A percentile compares a stretch with the other conserved stretches of the same genome.
phyloP scores from a whole-genome alignment of 1,140 invertebrate genomes.

The Eumeta japonica region DNA sequence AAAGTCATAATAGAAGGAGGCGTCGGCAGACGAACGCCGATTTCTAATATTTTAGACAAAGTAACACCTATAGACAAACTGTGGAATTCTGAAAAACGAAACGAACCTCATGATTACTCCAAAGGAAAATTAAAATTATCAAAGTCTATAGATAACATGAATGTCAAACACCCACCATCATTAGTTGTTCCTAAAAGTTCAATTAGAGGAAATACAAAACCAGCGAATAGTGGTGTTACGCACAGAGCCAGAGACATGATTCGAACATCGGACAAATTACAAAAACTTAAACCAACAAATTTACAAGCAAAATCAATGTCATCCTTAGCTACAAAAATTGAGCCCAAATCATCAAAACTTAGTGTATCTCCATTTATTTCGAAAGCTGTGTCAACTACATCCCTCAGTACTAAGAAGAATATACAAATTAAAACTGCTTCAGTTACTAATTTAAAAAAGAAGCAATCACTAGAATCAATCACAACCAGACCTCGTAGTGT shows the following conservation, averaged over 20 bases:
- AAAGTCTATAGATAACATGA: constrained; percentile 11
- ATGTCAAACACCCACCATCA: too few species aligned
- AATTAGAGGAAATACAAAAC: constrained; percentile 11
- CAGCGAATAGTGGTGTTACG: constrained; percentile 12
- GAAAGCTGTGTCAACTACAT: constrained; percentile 37
- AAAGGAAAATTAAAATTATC: constrained; percentile 30
- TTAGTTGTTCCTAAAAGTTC: constrained; percentile 8
- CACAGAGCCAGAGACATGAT: constrained; percentile 49
- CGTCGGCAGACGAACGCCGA: constrained; percentile 49
- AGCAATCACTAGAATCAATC: constrained; percentile 37
- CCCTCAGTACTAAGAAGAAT: constrained; percentile 23
- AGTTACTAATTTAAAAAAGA: constrained; percentile 41
- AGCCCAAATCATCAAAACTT: constrained; percentile 17
- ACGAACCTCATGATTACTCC: constrained; percentile 37
- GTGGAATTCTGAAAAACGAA: constrained; percentile 49
- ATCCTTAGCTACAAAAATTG: constrained; percentile 20
- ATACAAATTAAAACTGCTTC: constrained; percentile 34
- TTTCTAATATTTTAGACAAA: constrained; percentile 52
- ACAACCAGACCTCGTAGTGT: constrained; percentile 24
- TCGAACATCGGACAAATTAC: constrained; percentile 44
- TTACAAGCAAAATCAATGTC: constrained; percentile 28
- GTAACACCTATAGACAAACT: constrained; percentile 51
- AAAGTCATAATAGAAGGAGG: constrained; percentile 49
- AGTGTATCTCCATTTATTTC: constrained; percentile 27
- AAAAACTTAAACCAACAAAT: constrained; percentile 35